A percentile compares a stretch with the other conserved stretches of the same genome.
phyloP scores from a whole-genome alignment of 2,888 invertebrate species.

The Miltochrista miniata region DNA sequence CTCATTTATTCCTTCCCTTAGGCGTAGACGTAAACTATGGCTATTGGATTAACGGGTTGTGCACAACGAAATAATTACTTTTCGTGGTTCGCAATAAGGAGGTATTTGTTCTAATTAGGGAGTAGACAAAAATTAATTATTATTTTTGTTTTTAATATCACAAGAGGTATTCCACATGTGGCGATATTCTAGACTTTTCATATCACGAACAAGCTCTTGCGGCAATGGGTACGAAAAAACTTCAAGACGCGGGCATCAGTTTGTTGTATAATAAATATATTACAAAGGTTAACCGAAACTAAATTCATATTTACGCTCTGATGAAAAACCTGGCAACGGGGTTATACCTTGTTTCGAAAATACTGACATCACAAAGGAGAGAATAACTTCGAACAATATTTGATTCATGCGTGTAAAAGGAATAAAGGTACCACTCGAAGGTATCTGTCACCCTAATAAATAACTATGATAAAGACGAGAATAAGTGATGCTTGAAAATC shows the following conservation, averaged over 20 bases:
- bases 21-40: slow-evolving; percentile 67
- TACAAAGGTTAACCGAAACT: no score
- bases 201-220: no score
- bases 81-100: slow-evolving; percentile 44
- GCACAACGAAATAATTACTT: slow-evolving; percentile 66
- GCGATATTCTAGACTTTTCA: no score
- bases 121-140: no score
- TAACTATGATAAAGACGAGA: slow-evolving; percentile 7
- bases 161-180: no score
- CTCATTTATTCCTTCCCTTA: slow-evolving; percentile 74
- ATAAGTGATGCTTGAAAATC: slow-evolving; percentile 19
- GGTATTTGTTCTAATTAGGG: background rate
- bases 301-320: no score
- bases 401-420: background rate
- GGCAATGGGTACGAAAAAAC: no score
- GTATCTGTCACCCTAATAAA: background rate
- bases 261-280: no score
- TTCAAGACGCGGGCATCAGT: no score
- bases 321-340: no score
- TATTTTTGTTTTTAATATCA: no score
- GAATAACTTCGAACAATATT: background rate
- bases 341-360: background rate
- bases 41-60: slow-evolving; percentile 62
- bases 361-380: background rate
- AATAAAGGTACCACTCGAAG: background rate